Evolutionary conservation across 2,113 vertebrate genomes (phyloP), one percentile per base, ranked within the genome.

Genomic region (Butorides virescens): DNA sequence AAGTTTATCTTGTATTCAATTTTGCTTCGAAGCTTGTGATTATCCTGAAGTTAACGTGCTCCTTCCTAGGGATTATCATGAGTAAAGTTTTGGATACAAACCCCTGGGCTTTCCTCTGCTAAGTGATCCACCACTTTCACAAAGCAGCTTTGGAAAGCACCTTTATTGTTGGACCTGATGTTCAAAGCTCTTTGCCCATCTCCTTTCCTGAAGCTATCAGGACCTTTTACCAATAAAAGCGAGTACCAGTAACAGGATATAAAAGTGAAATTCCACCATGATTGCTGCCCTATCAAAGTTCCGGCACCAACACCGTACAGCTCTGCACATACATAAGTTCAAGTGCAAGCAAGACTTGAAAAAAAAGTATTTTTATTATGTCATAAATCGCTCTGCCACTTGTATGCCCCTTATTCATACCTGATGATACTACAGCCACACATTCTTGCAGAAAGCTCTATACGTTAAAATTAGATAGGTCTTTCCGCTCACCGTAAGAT

Each of bases 11-110:
- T 29, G 29, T 39, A 55, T 83, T 88, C 71, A 34, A 88, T 72
- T 90, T 80, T 81, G 21, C 63, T 91, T 86, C 72, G 66, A 90
- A 86, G 74, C 12, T 83, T 72, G 55, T n/a, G 68, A 83, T 88
- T 68, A 92, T n/a, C 61, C 44, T 27, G 1, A 78, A 68, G 50
- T 65, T 68, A 76, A 46, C 19, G 46, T 11, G 42, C 30, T 76
- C 62, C 25, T 92, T 83, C 66, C 77, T 82, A 72, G 17, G 71
- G 56, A 80, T 77, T 36, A 86, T 32, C 55, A 46, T 39, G 17
- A 49, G 36, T 18, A 18, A 59, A 93, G 62, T 73, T 90, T 85
- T 88, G 61, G 66, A 72, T 88, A 75, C 49, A 87, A 80, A 81
- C 44, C 39, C 82, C 30, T 3, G 3, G 42, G 26, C 67, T 95